A percentile compares a stretch with the other conserved stretches of the same genome.
Conservation (phyloP, 2,797 vertebrate species). For the Muraenolepis orangiensis region DNA sequence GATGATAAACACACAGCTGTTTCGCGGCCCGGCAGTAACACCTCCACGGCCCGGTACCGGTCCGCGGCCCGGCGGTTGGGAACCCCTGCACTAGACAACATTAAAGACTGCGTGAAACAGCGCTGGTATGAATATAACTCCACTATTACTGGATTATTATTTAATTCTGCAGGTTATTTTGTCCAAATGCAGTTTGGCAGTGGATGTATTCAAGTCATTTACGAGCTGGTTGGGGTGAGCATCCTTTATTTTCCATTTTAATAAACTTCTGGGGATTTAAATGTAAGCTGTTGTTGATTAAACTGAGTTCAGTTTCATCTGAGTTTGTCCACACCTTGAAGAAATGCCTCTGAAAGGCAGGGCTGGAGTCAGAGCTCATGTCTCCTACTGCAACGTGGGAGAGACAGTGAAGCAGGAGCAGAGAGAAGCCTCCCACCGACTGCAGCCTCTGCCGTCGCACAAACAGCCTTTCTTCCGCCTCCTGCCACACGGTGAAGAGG, state of each 20-base stretch:
- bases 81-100: too few relatives aligned
- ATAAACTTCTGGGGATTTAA: background rate
- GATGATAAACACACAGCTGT: too few relatives aligned
- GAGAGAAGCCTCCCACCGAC: conserved; percentile 78
- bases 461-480: conserved; percentile 72
- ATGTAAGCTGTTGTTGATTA: background rate
- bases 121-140: background rate
- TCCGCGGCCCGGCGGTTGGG: too few relatives aligned
- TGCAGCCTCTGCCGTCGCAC: conserved; percentile 76
- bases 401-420: conserved; percentile 82
- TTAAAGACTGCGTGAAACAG: background rate
- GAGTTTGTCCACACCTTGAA: conserved; percentile 73
- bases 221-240: too few relatives aligned
- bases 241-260: background rate
- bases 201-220: background rate
- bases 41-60: too few relatives aligned
- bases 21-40: too few relatives aligned
- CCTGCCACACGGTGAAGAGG: conserved; percentile 55
- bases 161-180: background rate
- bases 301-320: background rate
- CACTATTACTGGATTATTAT: background rate
- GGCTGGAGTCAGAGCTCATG: conserved; percentile 66
- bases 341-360: conserved; percentile 78
- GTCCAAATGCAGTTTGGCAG: background rate
- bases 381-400: conserved; percentile 75